Base-by-base conservation (phyloP, 2,797 vertebrate genomes). In the Novumbra hubbsi region DNA sequence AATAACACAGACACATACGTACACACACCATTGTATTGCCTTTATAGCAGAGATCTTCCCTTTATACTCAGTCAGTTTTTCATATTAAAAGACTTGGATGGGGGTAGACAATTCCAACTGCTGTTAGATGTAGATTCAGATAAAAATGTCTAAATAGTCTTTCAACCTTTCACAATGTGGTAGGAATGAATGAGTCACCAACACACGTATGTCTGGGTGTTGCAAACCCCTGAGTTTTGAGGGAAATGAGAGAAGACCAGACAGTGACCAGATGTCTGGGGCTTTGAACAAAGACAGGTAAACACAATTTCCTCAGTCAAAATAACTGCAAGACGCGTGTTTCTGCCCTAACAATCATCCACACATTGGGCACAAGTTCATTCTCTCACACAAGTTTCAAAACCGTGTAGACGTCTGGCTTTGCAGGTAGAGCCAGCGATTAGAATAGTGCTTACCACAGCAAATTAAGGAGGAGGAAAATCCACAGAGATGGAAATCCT, bases 181-280 rank as follows among this genome's bases (percentile, higher is more conserved):
- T 64, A 3, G 15, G 27, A 17, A 30, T 63, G 15, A 24, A 63
- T 30, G 11, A 15, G 27, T 27, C 62, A 63, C 27, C 50, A 55
- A 57, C 55, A 57, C 55, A 57, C 11, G n/a, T 12, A 11, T 57
- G n/a, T 63, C 24, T 63, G 60, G 5, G 21, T 28, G 21, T 34
- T 28, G 1, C 19, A 67, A 67, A 48, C 2, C 65, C 65, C 38
- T 27, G 68, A 11, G 32, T 68, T 60, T 41, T 9, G 63, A 55
- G 67, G 27, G 68, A 66, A 65, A 65, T 65, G 57, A 70, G 68
- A 72, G 32, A n/a, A 52, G 30, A 68, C 45, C 74, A 38, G 52
- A 74, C 75, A 87, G 79, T 81, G 72, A 81, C 21, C 80, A 72
- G 74, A 74, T 73, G 70, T 77, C 49, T 81, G 71, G 76, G 63